These are phyloP conservation scores for Philypnodon macrostomus DNA, from an alignment of 2,797 vertebrate genomes.

Conservation along the genomic window DNA sequence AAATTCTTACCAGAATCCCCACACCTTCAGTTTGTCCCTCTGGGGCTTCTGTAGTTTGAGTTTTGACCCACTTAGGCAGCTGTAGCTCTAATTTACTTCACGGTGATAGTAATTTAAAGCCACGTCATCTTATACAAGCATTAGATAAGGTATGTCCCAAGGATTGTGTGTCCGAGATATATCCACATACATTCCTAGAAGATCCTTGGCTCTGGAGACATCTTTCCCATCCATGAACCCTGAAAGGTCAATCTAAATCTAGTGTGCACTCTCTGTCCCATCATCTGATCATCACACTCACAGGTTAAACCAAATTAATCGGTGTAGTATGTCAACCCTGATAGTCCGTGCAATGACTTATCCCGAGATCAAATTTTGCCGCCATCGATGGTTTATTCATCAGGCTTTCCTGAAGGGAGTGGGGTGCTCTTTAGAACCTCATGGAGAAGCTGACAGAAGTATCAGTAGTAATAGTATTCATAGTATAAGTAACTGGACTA, in stretches of 20 bases:
- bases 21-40: too few relatives aligned
- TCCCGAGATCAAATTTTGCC: conserved; percentile 59
- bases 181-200: conserved; percentile 45
- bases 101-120: too few relatives aligned
- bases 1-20: too few relatives aligned
- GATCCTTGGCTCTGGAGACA: conserved; percentile 30
- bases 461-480: too few relatives aligned
- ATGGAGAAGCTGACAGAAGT: too few relatives aligned
- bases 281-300: conserved; percentile 53
- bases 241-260: conserved; percentile 59
- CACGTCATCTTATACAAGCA: background rate
- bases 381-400: too few relatives aligned
- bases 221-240: conserved; percentile 22
- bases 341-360: conserved; percentile 38
- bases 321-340: conserved; percentile 40
- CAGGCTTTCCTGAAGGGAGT: too few relatives aligned
- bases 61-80: too few relatives aligned
- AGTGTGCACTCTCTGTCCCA: conserved; percentile 28
- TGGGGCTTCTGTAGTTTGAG: too few relatives aligned
- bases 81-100: too few relatives aligned
- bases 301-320: conserved; percentile 61
- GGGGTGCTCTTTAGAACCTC: too few relatives aligned
- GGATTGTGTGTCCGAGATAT: conserved; percentile 20
- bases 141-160: conserved; percentile 27
- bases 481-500: too few relatives aligned